phyloP scores from a whole-genome alignment of 1,140 invertebrate species.

The Rhopalosiphum maidis region DNA sequence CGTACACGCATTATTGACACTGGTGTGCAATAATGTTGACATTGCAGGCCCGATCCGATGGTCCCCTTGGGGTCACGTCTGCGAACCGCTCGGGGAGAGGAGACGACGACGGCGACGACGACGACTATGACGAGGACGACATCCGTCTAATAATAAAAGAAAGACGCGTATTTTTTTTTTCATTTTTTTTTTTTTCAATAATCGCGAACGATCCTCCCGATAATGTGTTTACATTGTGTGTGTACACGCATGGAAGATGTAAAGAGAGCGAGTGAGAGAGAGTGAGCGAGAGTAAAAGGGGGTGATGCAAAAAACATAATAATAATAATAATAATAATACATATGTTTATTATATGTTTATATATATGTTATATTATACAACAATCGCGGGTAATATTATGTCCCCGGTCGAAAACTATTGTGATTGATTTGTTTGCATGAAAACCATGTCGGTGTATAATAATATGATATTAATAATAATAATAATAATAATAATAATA shows the following conservation, averaged over 20 bases:
- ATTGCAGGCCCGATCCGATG: conserved; percentile 39
- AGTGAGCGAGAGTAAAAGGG: not conserved
- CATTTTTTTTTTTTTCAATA: conserved; percentile 43
- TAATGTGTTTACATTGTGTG: conserved; percentile 53
- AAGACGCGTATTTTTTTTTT: conserved; percentile 28
- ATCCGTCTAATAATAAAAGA: conserved; percentile 57
- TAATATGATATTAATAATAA: conserved; percentile 16
- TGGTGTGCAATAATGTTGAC: conserved; percentile 57
- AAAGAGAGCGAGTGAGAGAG: not conserved
- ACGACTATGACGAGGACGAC: not conserved
- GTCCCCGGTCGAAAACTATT: conserved; percentile 41
- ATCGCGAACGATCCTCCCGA: conserved; percentile 51
- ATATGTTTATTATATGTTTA: not conserved
- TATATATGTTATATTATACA: not conserved
- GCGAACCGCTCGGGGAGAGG: not conserved
- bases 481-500: conserved; percentile 8
- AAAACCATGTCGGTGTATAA: conserved; percentile 3
- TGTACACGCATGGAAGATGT: not conserved
- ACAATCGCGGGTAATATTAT: conserved; percentile 25
- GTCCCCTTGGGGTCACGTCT: conserved; percentile 43
- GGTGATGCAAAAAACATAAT: not conserved
- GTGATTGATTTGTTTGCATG: conserved; percentile 44
- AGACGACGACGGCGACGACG: not conserved
- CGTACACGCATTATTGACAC: conserved; percentile 56
- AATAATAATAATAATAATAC: not conserved